Percentiles rank a stretch among this genome's conserved stretches.
Evolutionary conservation across 2,113 vertebrate genomes (phyloP).

Genomic region (Gymnorhina tibicen): DNA sequence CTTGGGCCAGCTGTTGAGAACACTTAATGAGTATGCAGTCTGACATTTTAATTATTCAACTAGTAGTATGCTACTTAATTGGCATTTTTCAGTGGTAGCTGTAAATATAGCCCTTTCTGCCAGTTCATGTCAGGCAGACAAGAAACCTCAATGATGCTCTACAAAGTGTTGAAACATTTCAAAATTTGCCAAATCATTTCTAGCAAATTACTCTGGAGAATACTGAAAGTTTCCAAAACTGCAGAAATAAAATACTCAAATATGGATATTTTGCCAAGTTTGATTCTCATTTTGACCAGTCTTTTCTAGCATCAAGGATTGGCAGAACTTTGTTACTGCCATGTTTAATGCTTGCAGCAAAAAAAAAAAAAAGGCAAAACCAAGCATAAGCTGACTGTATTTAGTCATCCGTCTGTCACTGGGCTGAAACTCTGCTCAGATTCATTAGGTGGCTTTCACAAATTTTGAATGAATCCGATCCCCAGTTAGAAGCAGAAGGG

Average conservation of each 20-base stretch:
- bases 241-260: background rate
- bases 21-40: background rate
- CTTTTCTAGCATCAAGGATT: background rate
- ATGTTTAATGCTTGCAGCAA: background rate
- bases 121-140: background rate
- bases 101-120: background rate
- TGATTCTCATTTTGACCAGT: background rate
- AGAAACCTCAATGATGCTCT: background rate
- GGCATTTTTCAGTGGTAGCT: background rate
- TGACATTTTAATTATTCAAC: constrained; percentile 2
- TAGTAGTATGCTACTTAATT: background rate
- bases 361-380: background rate
- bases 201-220: background rate
- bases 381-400: background rate
- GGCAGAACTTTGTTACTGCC: background rate
- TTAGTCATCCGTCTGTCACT: constrained; percentile 11
- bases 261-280: background rate
- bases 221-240: background rate
- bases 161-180: background rate
- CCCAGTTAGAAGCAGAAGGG: background rate
- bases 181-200: background rate
- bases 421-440: constrained; percentile 12
- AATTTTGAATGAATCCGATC: constrained; percentile 25
- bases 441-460: constrained; percentile 41
- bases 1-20: background rate